Evolutionary conservation across 2,113 vertebrate genomes (phyloP).

Genomic region (Scomber scombrus): DNA sequence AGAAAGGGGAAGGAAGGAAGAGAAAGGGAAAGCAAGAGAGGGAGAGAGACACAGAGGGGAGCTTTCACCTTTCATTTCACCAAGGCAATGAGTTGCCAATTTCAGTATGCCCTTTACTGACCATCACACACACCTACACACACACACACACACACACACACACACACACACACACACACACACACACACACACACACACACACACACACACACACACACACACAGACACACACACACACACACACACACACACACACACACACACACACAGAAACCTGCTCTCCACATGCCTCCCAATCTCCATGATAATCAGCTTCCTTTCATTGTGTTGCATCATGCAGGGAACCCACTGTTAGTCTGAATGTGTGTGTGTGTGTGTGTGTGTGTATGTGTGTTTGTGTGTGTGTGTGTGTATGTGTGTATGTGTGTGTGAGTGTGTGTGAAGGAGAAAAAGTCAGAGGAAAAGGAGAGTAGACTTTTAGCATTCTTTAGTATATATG

Average conservation of each 20-base stretch:
- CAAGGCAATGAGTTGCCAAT: slow-evolving; percentile 70
- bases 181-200: slow-evolving; percentile 36
- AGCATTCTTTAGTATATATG: neutral
- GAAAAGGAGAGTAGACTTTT: too few relatives aligned
- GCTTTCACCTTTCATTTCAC: slow-evolving; percentile 77
- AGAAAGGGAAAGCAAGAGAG: slow-evolving; percentile 29
- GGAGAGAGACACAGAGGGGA: slow-evolving; percentile 45
- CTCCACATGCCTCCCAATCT: slow-evolving; percentile 63
- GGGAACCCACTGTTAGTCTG: slow-evolving; percentile 56
- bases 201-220: slow-evolving; percentile 43
- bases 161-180: slow-evolving; percentile 16
- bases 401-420: neutral
- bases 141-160: slow-evolving; percentile 25
- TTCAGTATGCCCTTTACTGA: slow-evolving; percentile 77
- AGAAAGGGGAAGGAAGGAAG: slow-evolving; percentile 13
- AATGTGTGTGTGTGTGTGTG: slow-evolving; percentile 20
- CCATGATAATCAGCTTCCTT: slow-evolving; percentile 78
- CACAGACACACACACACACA: slow-evolving; percentile 15
- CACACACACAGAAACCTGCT: slow-evolving; percentile 54
- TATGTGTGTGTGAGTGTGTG: slow-evolving; percentile 5
- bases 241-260: slow-evolving; percentile 29
- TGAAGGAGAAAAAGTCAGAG: neutral
- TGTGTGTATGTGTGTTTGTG: neutral
- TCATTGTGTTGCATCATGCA: slow-evolving; percentile 82
- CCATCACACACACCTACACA: slow-evolving; percentile 57